Percentiles rank a stretch among this genome's conserved stretches.
Conservation (phyloP, 2,113 vertebrate species). For the Chinchilla lanigera region DNA sequence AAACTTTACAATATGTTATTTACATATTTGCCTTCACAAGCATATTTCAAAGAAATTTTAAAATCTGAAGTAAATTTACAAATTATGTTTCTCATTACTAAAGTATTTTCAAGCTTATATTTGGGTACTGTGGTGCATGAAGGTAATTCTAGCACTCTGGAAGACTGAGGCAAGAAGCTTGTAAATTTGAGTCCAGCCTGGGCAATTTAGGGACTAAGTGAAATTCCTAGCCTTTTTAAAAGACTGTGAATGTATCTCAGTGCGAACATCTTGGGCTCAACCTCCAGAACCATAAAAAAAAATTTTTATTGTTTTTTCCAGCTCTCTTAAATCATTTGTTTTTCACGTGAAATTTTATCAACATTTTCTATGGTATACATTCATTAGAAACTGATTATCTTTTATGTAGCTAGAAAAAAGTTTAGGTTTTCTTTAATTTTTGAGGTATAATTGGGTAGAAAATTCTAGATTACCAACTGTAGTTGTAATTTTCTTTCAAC, state of each 20-base stretch:
- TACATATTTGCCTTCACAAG: neutral
- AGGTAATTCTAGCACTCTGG: neutral
- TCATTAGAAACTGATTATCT: neutral
- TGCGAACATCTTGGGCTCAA: neutral
- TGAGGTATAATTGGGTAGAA: neutral
- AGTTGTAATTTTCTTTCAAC: neutral
- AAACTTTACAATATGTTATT: neutral
- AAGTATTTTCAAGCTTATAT: neutral
- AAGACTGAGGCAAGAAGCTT: neutral
- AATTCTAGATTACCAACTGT: neutral
- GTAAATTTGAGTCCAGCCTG: neutral
- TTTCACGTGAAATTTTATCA: neutral
- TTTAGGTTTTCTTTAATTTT: neutral
- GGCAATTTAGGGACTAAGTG: neutral
- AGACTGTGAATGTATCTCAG: neutral
- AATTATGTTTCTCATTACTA: neutral
- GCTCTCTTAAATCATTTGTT: neutral
- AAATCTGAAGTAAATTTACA: neutral
- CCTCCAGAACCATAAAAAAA: neutral
- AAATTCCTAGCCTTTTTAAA: neutral
- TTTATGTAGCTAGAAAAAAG: neutral
- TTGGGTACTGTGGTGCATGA: neutral
- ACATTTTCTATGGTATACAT: neutral
- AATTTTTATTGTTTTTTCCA: neutral
- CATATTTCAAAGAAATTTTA: neutral